Conservation (phyloP, 2,113 vertebrate genomes). For the Ploceus nigricollis region DNA sequence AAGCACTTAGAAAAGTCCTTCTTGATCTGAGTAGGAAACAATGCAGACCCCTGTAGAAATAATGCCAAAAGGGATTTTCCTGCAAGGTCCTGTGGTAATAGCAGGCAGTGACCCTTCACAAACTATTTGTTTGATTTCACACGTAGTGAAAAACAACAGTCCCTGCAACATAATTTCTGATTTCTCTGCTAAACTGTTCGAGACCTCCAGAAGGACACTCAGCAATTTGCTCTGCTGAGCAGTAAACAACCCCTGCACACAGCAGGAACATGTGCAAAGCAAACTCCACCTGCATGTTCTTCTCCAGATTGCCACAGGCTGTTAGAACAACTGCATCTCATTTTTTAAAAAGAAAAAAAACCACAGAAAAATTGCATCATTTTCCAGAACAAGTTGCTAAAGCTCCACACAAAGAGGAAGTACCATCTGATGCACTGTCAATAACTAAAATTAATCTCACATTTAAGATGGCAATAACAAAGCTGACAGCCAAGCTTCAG, state of each 20-base stretch:
- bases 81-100: background rate
- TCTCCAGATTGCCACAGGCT: constrained; percentile 13
- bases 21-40: background rate
- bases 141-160: background rate
- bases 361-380: background rate
- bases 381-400: background rate
- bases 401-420: background rate
- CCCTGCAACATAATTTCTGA: background rate
- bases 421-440: background rate
- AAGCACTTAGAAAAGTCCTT: background rate
- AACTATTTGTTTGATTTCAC: background rate
- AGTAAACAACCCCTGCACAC: background rate
- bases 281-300: constrained; percentile 23
- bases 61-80: background rate
- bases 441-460: constrained; percentile 1
- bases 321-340: background rate
- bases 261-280: constrained; percentile 27
- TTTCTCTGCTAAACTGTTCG: background rate
- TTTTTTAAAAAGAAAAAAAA: background rate
- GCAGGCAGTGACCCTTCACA: background rate
- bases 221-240: constrained; percentile 6
- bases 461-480: background rate
- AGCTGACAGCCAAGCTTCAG: background rate
- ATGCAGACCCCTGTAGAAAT: background rate
- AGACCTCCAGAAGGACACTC: constrained; percentile 12